These are phyloP conservation scores for Helicolenus hilgendorfi DNA, from an alignment of 2,797 vertebrate species.

Conservation along the genomic window DNA sequence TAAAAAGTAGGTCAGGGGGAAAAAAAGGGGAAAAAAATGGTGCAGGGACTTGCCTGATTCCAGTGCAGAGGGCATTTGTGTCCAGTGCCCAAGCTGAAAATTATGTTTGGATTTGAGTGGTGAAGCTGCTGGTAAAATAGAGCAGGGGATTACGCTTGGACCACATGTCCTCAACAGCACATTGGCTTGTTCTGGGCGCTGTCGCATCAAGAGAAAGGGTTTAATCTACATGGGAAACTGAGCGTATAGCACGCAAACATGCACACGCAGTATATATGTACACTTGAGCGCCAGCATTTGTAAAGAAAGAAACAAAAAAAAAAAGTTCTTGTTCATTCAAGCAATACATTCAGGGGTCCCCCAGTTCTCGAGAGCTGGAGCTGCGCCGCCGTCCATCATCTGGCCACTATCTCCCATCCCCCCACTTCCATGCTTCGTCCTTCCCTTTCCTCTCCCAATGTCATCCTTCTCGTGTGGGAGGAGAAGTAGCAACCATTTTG, in stretches of 20 bases:
- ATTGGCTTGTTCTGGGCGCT: slow-evolving; percentile 78
- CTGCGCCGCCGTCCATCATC: slow-evolving; percentile 59
- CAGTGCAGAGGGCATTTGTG: slow-evolving; percentile 86
- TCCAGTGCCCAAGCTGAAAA: slow-evolving; percentile 82
- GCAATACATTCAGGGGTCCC: slow-evolving; percentile 26
- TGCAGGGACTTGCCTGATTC: slow-evolving; percentile 82
- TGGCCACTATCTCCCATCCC: slow-evolving; percentile 30
- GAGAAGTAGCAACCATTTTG: slow-evolving; percentile 78
- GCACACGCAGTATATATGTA: not conserved
- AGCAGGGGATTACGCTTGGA: slow-evolving; percentile 85
- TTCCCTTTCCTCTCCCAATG: slow-evolving; percentile 73
- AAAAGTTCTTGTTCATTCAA: slow-evolving; percentile 12
- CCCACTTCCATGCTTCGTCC: slow-evolving; percentile 52
- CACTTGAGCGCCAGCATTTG: slow-evolving; percentile 15
- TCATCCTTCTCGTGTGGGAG: slow-evolving; percentile 68
- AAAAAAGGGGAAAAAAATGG: slow-evolving; percentile 62
- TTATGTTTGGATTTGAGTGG: slow-evolving; percentile 87
- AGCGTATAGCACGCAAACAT: slow-evolving; percentile 39
- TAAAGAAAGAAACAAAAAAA: not conserved
- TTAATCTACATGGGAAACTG: slow-evolving; percentile 77
- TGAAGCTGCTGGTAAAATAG: slow-evolving; percentile 86
- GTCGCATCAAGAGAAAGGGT: slow-evolving; percentile 73
- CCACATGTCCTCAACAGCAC: slow-evolving; percentile 84
- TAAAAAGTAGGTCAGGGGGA: slow-evolving; percentile 89
- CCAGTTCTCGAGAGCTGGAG: slow-evolving; percentile 23